Percentiles rank a stretch among this genome's conserved stretches.
Evolutionary conservation across 2,113 vertebrate genomes (phyloP).

Genomic region (Protobothrops mucrosquamatus): DNA sequence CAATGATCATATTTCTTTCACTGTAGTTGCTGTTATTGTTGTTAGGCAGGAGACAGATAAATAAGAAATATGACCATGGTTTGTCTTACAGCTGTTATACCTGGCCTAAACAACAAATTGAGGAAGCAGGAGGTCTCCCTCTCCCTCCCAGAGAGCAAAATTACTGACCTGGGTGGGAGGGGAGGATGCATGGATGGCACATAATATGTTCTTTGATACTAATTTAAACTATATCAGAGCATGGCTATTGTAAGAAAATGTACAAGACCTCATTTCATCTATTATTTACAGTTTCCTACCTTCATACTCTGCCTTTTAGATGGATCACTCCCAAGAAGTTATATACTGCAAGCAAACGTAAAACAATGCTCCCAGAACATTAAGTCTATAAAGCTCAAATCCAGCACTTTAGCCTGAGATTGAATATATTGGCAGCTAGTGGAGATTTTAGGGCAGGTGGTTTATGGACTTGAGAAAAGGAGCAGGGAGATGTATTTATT

Average conservation of each 20-base stretch:
- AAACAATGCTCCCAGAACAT: neutral
- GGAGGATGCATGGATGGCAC: neutral
- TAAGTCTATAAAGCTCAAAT: neutral
- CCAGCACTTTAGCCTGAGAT: neutral
- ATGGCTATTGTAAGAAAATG: neutral
- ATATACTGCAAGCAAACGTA: neutral
- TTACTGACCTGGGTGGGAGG: neutral
- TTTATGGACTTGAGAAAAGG: neutral
- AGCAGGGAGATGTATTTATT: neutral
- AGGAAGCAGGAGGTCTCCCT: constrained; percentile 11
- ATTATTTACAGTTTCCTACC: neutral
- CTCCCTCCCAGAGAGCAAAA: neutral
- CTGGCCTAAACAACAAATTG: constrained; percentile 22
- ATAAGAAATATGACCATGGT: constrained; percentile 41
- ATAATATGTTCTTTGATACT: neutral
- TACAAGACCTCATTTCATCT: neutral
- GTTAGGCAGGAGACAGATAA: constrained; percentile 29
- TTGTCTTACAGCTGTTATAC: constrained; percentile 29
- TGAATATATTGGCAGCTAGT: neutral
- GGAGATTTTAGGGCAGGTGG: neutral
- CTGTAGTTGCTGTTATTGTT: constrained; percentile 18
- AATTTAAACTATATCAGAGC: neutral
- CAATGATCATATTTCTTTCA: constrained; percentile 28
- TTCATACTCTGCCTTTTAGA: neutral
- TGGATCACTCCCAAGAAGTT: neutral